Conservation (phyloP, 2,888 invertebrate species). For the Pardosa pseudoannulata region DNA sequence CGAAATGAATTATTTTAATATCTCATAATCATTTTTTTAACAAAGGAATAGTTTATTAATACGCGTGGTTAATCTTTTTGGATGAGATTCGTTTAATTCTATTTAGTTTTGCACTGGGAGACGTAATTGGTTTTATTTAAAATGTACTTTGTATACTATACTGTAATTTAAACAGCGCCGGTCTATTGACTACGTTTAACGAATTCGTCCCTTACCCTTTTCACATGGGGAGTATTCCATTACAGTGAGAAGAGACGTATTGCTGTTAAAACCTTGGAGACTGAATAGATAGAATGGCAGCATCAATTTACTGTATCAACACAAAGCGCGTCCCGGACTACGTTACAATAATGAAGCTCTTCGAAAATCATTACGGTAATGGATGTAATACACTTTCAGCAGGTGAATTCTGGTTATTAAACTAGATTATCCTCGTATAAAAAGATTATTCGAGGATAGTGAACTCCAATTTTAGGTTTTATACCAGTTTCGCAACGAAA, state of each 20-base stretch:
- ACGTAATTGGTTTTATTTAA: no score
- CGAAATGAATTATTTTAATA: no score
- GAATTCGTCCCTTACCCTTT: not conserved
- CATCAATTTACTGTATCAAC: conserved; percentile 1
- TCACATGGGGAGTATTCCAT: not conserved
- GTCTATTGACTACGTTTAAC: not conserved
- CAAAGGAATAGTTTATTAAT: no score
- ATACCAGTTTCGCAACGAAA: no score
- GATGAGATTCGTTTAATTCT: no score
- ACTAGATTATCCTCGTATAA: not conserved
- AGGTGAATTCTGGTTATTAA: not conserved
- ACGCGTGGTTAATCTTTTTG: no score
- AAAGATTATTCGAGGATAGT: no score
- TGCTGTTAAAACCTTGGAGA: not conserved
- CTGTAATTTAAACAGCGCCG: not conserved
- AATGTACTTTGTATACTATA: no score
- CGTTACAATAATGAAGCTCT: not conserved
- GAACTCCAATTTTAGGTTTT: no score
- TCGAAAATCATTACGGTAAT: not conserved
- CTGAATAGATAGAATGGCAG: not conserved
- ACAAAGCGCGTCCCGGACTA: not conserved
- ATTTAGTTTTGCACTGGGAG: no score
- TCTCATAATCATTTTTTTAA: no score
- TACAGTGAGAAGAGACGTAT: not conserved
- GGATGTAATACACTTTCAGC: not conserved